A percentile compares a stretch with the other conserved stretches of the same genome.
These are phyloP conservation scores for Tetragnatha montana DNA, from an alignment of 2,888 invertebrate species.

Conservation along the genomic window DNA sequence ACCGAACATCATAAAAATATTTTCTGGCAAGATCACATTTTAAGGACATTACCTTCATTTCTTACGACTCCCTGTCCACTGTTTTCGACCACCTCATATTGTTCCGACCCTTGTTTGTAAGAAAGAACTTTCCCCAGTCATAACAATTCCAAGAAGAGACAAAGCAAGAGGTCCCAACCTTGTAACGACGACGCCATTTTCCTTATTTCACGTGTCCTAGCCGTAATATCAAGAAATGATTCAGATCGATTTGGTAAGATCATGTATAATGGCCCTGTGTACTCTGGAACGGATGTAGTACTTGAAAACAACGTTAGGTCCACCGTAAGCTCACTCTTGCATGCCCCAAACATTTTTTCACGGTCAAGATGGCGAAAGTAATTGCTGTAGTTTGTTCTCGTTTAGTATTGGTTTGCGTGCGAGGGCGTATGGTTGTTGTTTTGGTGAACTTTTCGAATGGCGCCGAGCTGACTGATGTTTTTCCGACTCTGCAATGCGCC, in stretches of 20 bases:
- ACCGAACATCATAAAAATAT: not conserved
- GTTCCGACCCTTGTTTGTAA: not conserved
- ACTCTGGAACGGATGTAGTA: not conserved
- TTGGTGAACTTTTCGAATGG: not conserved
- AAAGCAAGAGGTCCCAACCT: not conserved
- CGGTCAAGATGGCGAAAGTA: not conserved
- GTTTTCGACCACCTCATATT: not conserved
- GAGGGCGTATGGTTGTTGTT: not conserved
- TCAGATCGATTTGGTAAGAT: not conserved
- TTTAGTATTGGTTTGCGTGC: not conserved
- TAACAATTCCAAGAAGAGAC: not conserved
- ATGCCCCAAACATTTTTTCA: not conserved
- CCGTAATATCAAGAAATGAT: not conserved
- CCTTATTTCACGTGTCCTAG: not conserved
- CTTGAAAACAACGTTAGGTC: not conserved
- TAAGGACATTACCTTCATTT: slow-evolving; percentile 4
- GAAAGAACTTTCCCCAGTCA: not conserved
- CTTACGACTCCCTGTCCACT: not conserved
- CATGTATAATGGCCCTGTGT: not conserved
- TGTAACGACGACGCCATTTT: not conserved
- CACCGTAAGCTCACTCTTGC: not conserved
- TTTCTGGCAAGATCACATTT: not conserved
- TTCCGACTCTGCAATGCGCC: not conserved
- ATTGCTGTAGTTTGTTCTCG: not conserved
- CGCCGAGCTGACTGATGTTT: not conserved